Base-by-base conservation (phyloP, 2,113 vertebrate genomes). In the Oplegnathus fasciatus region DNA sequence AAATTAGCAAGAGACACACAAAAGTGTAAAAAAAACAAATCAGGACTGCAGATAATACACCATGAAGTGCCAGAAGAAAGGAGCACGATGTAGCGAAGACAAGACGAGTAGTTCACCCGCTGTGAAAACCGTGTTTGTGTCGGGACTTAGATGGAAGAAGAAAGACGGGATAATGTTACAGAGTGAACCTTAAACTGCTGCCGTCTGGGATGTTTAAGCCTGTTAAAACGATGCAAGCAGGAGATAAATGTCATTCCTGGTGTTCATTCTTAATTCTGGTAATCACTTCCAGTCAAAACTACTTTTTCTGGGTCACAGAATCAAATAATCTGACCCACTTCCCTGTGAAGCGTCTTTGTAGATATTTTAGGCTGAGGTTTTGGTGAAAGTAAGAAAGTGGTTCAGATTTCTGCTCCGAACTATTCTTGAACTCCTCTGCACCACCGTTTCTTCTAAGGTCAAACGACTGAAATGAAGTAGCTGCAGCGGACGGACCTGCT, bases 1-100 rank as follows among this genome's bases (percentile, higher is more conserved):
- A 90, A 88, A 93, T 91, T 78, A 88, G 62, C 6, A 8, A 68
- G 72, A 84, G 42, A 83, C 3, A 34, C 24, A 72, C 6, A 66
- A 74, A 9, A 9, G 62, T 15, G 48, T 37, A 32, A 34, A 54
- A 60, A 60, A 4, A 48, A 18, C 22, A 67, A 80, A 84, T 74
- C 64, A 65, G 42, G 81, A 58, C 60, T 42, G 48, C 28, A 37
- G 15, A 84, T 71, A 70, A 88, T 9, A 5, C 9, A 32, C 3
- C 2, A 0, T 13, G n/a, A 18, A 26, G 30, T 8, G 52, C 57
- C 54, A 61, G 40, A 75, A 84, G 50, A 69, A 54, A 32, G n/a
- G 32, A 75, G 68, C 37, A 2, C 4, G n/a, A 66, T 69, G 42
- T 2, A 22, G 26, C 26, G 6, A 48, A 58, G 34, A 50, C n/a